Evolutionary conservation across 2,797 vertebrate species (phyloP), one percentile per base, ranked within the genome.

Genomic region (Melanotaenia maccullochi): DNA sequence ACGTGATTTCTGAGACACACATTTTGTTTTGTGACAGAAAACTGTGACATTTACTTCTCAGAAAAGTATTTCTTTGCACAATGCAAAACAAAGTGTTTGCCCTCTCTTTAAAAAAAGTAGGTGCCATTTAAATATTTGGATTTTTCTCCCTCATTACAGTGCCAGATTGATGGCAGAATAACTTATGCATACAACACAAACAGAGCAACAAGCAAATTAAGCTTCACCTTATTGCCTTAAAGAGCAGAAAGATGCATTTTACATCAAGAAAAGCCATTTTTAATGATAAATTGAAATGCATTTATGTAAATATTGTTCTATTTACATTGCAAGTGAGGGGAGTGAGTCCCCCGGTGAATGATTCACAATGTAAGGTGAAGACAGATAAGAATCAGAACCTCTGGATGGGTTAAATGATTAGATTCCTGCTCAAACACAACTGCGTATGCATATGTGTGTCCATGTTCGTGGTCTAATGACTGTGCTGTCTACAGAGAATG

Each of bases 261-360:
- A 77, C 89, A 92, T 91, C 87, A 90, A 89, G 72, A 88, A 84
- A 78, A 85, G 77, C 28, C 7, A 74, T 76, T 88, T 89, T 89
- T 92, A 87, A 91, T 92, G 89, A 92, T 91, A 89, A 85, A 90
- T 91, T 88, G 87, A 90, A 88, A 91, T 91, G 81, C 89, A 92
- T 91, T 92, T 92, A 93, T 93, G 91, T 90, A 92, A 93, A 93
- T 93, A 89, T 83, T 60, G 91, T 87, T 93, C 90, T 85, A 91
- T 93, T 93, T 93, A 90, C 90, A 92, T 92, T 51, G 87, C 84
- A 92, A 92, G 91, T 91, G 84, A 90, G 85, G 4, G 61, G 62
- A 63, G 81, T 12, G 36, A 57, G 84, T 90, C 92, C 90, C 87
- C 88, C 80, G 84, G 89, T 88, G 85, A 85, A 81, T 82, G 32